phyloP scores from a whole-genome alignment of 30 jellyfish, hydroid and myxozoan genomes.

The Turritopsis rubra region DNA sequence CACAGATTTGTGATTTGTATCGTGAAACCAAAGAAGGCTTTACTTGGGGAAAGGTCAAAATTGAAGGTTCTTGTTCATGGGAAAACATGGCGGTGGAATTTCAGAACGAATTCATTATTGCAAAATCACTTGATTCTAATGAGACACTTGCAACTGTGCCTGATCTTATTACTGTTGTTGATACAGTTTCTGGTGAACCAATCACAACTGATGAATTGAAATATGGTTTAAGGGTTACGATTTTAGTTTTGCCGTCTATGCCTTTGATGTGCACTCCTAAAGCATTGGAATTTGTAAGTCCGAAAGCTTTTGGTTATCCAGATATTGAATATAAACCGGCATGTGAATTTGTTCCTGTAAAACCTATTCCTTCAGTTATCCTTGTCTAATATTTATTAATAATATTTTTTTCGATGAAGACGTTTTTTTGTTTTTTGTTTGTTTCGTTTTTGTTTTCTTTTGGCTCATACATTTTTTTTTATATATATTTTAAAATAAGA shows the following conservation, averaged over 20 bases:
- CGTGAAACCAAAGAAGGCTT: constrained; percentile 47
- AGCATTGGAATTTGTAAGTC: constrained; percentile 49
- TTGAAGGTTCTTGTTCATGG: constrained; percentile 34
- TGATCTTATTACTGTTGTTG: constrained; percentile 55
- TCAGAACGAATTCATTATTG: constrained; percentile 56
- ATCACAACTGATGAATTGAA: constrained; percentile 44
- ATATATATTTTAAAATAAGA: too few relatives aligned
- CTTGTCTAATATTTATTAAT: background rate
- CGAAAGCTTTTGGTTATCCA: constrained; percentile 35
- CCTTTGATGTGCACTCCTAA: constrained; percentile 40
- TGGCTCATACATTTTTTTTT: too few relatives aligned
- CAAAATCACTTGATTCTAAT: constrained; percentile 3
- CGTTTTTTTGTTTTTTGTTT: background rate
- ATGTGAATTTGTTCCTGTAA: constrained; percentile 1
- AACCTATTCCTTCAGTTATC: constrained; percentile 14
- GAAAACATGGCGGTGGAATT: constrained; percentile 32
- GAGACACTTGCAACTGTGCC: constrained; percentile 38
- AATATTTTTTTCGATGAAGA: background rate
- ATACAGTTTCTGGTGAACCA: constrained; percentile 48
- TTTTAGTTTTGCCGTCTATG: constrained; percentile 41
- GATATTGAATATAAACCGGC: constrained; percentile 31
- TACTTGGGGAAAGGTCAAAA: constrained; percentile 27
- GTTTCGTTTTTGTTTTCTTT: too few relatives aligned
- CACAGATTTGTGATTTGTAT: constrained; percentile 28
- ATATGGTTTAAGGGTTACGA: constrained; percentile 50